Percentiles rank a stretch among this genome's conserved stretches.
These are phyloP conservation scores for Melinopterus prodromus DNA, from an alignment of 2,888 invertebrate species.

Conservation along the genomic window DNA sequence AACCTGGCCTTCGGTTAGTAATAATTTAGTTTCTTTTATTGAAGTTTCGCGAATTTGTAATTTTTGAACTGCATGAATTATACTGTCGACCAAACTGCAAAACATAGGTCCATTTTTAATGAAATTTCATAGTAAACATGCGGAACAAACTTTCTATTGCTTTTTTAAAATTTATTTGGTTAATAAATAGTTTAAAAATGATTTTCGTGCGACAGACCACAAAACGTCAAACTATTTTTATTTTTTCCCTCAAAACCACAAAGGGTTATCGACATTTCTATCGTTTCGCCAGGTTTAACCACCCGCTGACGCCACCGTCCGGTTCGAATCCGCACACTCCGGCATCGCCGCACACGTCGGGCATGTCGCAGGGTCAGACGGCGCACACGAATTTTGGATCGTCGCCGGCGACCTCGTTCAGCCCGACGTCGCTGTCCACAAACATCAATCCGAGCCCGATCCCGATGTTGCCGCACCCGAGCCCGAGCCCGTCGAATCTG, in stretches of 20 bases:
- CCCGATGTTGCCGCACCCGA: conserved; percentile 67
- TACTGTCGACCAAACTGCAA: no score
- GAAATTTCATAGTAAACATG: no score
- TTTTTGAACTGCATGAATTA: background rate
- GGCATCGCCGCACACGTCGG: conserved; percentile 76
- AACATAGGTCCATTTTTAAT: no score
- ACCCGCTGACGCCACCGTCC: conserved; percentile 83
- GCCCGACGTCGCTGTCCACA: conserved; percentile 68
- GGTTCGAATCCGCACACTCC: conserved; percentile 87
- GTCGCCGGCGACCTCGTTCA: conserved; percentile 71
- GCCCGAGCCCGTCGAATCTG: conserved; percentile 67
- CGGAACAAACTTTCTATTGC: no score
- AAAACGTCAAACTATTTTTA: no score
- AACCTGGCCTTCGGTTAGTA: conserved; percentile 67
- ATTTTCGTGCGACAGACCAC: no score
- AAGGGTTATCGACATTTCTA: background rate
- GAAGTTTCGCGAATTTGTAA: background rate
- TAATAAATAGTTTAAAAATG: no score
- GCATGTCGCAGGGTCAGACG: conserved; percentile 55
- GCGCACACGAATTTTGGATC: conserved; percentile 70
- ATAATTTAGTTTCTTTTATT: background rate
- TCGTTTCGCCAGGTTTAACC: conserved; percentile 68
- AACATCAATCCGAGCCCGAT: conserved; percentile 65
- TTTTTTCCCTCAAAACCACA: background rate
- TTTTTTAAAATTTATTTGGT: no score